A percentile compares a stretch with the other conserved stretches of the same genome.
Evolutionary conservation across 2,888 invertebrate genomes (phyloP).

Genomic region (Ditula angustiorana): DNA sequence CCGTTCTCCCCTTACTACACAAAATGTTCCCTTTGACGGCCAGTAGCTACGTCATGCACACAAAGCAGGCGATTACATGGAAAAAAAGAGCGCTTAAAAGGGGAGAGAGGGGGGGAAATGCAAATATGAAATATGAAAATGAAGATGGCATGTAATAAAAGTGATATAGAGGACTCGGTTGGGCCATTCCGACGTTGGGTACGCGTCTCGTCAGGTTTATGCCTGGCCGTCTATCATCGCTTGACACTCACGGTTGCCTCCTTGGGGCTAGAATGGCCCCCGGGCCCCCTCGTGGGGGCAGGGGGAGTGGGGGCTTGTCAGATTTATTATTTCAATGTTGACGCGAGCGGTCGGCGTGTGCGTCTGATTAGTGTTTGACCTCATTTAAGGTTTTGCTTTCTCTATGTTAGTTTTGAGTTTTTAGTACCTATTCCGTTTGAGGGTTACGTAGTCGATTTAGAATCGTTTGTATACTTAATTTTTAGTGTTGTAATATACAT

Average conservation of each 20-base stretch:
- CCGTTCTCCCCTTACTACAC: conserved; percentile 48
- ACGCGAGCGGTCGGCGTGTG: conserved; percentile 59
- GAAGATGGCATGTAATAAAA: conserved; percentile 91
- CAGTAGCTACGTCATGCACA: conserved; percentile 65
- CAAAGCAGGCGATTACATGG: conserved; percentile 77
- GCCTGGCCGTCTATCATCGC: conserved; percentile 89
- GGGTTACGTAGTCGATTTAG: no score
- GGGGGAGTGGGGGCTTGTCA: conserved; percentile 53
- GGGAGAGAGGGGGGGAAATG: conserved; percentile 71
- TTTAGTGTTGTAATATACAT: no score
- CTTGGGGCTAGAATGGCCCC: conserved; percentile 58
- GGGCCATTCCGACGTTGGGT: conserved; percentile 90
- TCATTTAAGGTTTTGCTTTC: conserved; percentile 10
- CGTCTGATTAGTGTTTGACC: conserved; percentile 41
- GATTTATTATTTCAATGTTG: conserved; percentile 82
- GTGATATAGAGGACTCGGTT: conserved; percentile 92
- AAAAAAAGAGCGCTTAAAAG: conserved; percentile 82
- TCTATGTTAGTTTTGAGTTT: neutral
- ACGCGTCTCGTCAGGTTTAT: conserved; percentile 91
- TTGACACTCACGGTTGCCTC: conserved; percentile 87
- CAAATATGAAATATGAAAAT: conserved; percentile 88
- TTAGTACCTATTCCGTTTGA: neutral
- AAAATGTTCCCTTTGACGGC: conserved; percentile 68
- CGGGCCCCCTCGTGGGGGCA: conserved; percentile 40
- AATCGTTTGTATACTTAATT: no score